phyloP scores from a whole-genome alignment of 1,140 invertebrate species.

The Aphelenchoides fujianensis region DNA sequence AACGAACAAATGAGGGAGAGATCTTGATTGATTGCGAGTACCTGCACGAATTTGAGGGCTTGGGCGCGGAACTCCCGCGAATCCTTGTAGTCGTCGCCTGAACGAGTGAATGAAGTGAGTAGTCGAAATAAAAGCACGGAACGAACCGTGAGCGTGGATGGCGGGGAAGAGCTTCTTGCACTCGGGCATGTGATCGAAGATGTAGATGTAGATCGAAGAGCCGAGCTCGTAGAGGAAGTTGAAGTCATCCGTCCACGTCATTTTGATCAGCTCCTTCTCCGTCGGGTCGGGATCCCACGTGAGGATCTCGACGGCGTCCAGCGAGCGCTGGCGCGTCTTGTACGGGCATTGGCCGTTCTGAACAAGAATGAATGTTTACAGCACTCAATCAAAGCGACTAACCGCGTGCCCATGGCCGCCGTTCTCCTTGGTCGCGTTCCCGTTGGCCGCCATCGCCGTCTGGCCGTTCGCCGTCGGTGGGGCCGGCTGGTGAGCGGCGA shows the following conservation, averaged over 20 bases:
- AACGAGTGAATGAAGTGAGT: too few species aligned
- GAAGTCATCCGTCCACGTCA: slow-evolving; percentile 61
- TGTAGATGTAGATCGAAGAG: slow-evolving; percentile 53
- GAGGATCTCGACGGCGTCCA: slow-evolving; percentile 19
- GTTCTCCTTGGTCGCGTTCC: too few species aligned
- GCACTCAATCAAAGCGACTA: too few species aligned
- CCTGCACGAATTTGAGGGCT: slow-evolving; percentile 59
- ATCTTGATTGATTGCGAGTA: slow-evolving; percentile 17
- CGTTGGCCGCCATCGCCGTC: too few species aligned
- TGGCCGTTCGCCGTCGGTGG: too few species aligned
- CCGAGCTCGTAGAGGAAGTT: slow-evolving; percentile 60
- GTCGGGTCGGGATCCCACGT: slow-evolving; percentile 41
- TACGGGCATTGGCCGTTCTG: too few species aligned
- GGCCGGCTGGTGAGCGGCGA: too few species aligned
- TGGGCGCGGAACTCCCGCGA: slow-evolving; percentile 54
- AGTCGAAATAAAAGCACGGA: too few species aligned
- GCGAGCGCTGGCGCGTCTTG: slow-evolving; percentile 12
- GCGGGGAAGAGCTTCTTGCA: slow-evolving; percentile 56
- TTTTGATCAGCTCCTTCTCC: slow-evolving; percentile 55
- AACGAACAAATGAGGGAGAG: slow-evolving; percentile 29
- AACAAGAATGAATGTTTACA: too few species aligned
- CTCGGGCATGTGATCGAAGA: slow-evolving; percentile 57
- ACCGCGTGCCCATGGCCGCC: too few species aligned
- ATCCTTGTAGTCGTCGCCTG: slow-evolving; percentile 51
- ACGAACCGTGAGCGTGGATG: slow-evolving; percentile 57